Evolutionary conservation across 2,797 vertebrate genomes (phyloP), one percentile per base, ranked within the genome.

Genomic region (Manis pentadactyla): DNA sequence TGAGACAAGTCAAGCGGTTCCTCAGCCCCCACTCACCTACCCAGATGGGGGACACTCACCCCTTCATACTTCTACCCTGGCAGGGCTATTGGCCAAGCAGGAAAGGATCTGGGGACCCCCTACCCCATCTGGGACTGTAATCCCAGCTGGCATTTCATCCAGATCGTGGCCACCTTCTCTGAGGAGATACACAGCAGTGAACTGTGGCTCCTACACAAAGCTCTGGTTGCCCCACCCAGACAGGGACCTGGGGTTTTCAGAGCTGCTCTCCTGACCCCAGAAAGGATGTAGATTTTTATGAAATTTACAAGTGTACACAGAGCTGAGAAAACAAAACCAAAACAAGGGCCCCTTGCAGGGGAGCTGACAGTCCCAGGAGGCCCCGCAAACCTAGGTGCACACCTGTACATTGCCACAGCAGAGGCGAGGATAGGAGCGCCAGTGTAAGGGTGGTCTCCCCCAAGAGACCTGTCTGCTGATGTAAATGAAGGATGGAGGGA

Each of bases 121-220:
- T 2, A 5, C n/a, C 4, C 1, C 5, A 4, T 0, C 0, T 63
- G 27, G 27, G 19, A 37, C 92, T 4, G 14, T 51, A 57, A 90
- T 46, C n/a, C 61, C 42, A n/a, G 13, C 21, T 25, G 18, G n/a
- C 51, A 1, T 15, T 27, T 29, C 18, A 5, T 31, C 53, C 69
- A 7, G 73, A 66, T 23, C 59, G 4, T 0, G 0, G 57, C 18
- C 9, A 6, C 77, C 53, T 49, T 27, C n/a, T 12, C 75, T 9
- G 21, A 61, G 82, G n/a, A 55, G 61, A 15, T 0, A 0, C 0
- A 0, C 42, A 69, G 29, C 39, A 4, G 8, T 8, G 59, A 42
- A 2, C 19, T 0, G 0, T 0, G n/a, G 19, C 31, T 55, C 25
- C 29, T 21, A 3, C 71, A 4, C 2, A 0, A 57, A 37, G 7